These are phyloP conservation scores for Lepus americanus DNA, from an alignment of 2,113 vertebrate species.

Conservation along the genomic window DNA sequence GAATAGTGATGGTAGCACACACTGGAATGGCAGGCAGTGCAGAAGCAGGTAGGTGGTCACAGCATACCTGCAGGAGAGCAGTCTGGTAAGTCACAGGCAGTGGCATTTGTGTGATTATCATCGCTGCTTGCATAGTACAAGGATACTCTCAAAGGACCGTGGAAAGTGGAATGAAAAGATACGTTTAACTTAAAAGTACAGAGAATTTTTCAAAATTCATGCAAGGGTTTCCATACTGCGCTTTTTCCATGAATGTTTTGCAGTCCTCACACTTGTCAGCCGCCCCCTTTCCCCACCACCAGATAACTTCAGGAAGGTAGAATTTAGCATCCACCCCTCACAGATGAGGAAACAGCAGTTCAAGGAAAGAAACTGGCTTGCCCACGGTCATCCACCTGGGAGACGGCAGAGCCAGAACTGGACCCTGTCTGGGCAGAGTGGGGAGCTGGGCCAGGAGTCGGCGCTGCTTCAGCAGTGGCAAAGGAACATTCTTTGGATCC, in stretches of 20 bases:
- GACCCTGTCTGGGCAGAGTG: background rate
- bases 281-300: no score
- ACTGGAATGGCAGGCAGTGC: background rate
- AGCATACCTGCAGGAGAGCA: background rate
- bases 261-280: no score
- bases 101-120: background rate
- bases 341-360: background rate
- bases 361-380: background rate
- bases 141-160: background rate
- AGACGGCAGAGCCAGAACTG: background rate
- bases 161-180: background rate
- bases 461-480: background rate
- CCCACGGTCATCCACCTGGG: background rate
- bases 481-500: background rate
- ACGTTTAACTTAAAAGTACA: no score
- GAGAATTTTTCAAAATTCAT: no score
- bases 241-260: no score
- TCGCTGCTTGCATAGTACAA: no score
- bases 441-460: background rate
- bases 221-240: no score
- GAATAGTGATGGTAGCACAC: background rate
- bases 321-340: background rate
- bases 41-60: background rate
- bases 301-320: background rate
- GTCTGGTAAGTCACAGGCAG: rapidly evolving